phyloP scores from a whole-genome alignment of 2,113 vertebrate genomes.

The Petrocephalus microphthalmus region DNA sequence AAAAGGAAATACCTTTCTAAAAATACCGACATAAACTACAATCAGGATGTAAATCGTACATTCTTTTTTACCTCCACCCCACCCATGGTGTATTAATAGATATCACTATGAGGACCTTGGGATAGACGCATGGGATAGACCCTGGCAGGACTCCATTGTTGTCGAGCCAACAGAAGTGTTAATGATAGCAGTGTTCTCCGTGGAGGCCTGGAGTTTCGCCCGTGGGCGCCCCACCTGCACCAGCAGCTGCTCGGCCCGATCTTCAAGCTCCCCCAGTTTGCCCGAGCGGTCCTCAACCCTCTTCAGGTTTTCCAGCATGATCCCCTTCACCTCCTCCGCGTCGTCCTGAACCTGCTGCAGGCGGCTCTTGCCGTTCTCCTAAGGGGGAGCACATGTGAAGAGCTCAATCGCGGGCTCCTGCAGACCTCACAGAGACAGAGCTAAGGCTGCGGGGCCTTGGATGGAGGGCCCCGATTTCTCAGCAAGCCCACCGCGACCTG shows the following conservation, averaged over 20 bases:
- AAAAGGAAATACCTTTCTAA: slow-evolving; percentile 67
- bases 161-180: neutral
- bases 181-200: neutral
- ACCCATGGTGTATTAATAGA: slow-evolving; percentile 58
- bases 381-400: neutral
- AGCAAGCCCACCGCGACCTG: neutral
- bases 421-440: neutral
- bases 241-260: slow-evolving; percentile 50
- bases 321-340: slow-evolving; percentile 58
- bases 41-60: slow-evolving; percentile 66
- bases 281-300: slow-evolving; percentile 53
- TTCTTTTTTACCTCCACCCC: slow-evolving; percentile 56
- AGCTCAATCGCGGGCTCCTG: neutral
- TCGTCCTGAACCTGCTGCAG: slow-evolving; percentile 54
- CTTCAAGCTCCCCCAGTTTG: slow-evolving; percentile 59
- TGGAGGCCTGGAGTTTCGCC: neutral
- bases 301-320: slow-evolving; percentile 64
- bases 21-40: slow-evolving; percentile 58
- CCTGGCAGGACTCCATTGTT: slow-evolving; percentile 17
- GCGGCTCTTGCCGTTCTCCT: slow-evolving; percentile 57
- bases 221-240: slow-evolving; percentile 38
- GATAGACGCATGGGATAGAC: neutral
- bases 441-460: neutral
- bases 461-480: neutral
- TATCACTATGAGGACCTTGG: slow-evolving; percentile 48